phyloP scores from a whole-genome alignment of 2,113 vertebrate species.

The Perca schrenkii region DNA sequence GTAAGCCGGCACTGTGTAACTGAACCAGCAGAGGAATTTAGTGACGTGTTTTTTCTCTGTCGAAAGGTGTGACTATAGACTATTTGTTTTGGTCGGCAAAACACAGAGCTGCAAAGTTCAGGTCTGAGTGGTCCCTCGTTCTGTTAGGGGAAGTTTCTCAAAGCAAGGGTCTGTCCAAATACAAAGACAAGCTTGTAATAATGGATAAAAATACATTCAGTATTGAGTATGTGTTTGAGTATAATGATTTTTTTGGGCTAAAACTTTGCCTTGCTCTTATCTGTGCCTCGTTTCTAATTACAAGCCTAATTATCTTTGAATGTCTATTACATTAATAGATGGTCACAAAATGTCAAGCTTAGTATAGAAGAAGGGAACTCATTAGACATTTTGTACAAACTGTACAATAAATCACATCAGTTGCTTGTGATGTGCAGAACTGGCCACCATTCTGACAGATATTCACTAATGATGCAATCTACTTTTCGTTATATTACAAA shows the following conservation, averaged over 20 bases:
- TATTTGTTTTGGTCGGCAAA: slow-evolving; percentile 59
- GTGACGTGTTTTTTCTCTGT: slow-evolving; percentile 60
- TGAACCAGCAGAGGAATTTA: slow-evolving; percentile 53
- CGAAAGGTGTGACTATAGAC: slow-evolving; percentile 54
- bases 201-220: not conserved
- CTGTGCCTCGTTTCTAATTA: not conserved
- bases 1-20: slow-evolving; percentile 64
- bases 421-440: not conserved
- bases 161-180: not conserved
- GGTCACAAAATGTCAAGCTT: slow-evolving; percentile 4
- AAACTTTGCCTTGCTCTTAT: not conserved
- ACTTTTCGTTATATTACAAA: slow-evolving; percentile 4
- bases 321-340: slow-evolving; percentile 8
- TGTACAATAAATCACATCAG: not conserved
- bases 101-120: slow-evolving; percentile 21
- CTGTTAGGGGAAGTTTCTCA: not conserved
- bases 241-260: not conserved
- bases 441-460: slow-evolving; percentile 1
- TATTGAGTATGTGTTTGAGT: not conserved
- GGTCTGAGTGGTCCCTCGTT: slow-evolving; percentile 10
- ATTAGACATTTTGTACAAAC: slow-evolving; percentile 1
- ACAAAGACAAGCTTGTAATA: not conserved
- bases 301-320: slow-evolving; percentile 23
- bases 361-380: not conserved
- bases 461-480: slow-evolving; percentile 25